Evolutionary conservation across 37 sponge, comb jelly and placozoan genomes (phyloP).

Genomic region (Petrosia ficiformis): DNA sequence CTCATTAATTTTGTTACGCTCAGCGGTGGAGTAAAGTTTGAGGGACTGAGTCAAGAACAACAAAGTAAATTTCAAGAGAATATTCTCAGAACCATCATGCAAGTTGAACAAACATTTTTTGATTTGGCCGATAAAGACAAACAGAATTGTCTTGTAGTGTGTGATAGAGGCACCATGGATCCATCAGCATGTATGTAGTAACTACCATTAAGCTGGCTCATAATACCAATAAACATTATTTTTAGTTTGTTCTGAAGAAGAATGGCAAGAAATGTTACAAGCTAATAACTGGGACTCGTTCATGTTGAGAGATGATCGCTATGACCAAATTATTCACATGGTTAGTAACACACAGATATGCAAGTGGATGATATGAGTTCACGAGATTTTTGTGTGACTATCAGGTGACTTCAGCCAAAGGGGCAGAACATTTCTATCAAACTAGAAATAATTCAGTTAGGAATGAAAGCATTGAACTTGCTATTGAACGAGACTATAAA

Average conservation of each 20-base stretch:
- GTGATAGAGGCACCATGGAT: constrained; percentile 82
- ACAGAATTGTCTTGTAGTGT: constrained; percentile 62
- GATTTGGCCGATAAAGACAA: constrained; percentile 55
- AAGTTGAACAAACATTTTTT: constrained; percentile 61
- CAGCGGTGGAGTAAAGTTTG: constrained; percentile 60
- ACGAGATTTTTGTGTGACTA: neutral
- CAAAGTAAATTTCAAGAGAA: constrained; percentile 42
- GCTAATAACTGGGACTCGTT: constrained; percentile 7
- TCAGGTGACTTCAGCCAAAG: constrained; percentile 66
- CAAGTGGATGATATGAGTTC: neutral
- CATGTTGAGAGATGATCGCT: constrained; percentile 64
- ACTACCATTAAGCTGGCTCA: too few relatives aligned
- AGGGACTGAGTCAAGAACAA: constrained; percentile 13
- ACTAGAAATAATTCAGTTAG: constrained; percentile 41
- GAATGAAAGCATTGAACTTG: constrained; percentile 35
- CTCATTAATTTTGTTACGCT: too few relatives aligned
- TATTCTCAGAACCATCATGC: constrained; percentile 51
- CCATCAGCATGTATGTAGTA: constrained; percentile 67
- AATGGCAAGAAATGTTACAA: constrained; percentile 41
- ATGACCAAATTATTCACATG: constrained; percentile 78
- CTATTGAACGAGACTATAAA: constrained; percentile 40
- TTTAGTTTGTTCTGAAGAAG: constrained; percentile 54
- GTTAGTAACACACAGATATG: constrained; percentile 11
- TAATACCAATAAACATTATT: too few relatives aligned
- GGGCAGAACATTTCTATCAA: constrained; percentile 71